Base-by-base conservation (phyloP, 1,140 invertebrate genomes). In the Uloborus diversus region DNA sequence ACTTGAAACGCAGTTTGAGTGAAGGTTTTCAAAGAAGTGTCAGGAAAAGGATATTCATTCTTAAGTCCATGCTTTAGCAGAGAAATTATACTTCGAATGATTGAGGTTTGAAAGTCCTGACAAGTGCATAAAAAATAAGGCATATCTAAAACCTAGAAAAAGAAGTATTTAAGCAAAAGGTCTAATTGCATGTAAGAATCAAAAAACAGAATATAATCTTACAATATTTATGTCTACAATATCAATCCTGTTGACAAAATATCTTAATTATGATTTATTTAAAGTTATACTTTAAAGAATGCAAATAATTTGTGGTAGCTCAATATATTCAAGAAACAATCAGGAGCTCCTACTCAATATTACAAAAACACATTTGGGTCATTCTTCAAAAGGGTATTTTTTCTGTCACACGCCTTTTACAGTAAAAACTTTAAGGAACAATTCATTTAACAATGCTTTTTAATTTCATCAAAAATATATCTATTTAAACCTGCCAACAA, bases 41-140 rank as follows among this genome's bases (percentile, higher is more conserved):
- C 4, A 23, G 71, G 71, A n/a, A 75, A 23, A 25, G 30, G 32
- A 53, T 75, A 75, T 13, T 47, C 59, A 75, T 64, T 51, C 20
- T 75, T 33, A 49, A 27, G 14, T 32, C 71, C 59, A 35, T 64
- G 59, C 14, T 75, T 13, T 7, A 53, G 20, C 27, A 75, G 64
- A 51, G 32, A 62, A 25, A 64, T 64, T 23, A 75, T 62, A 32
- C 57, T 35, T 51, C 13, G 49, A 4, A 75, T 32, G 3, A 64
- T 33, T 49, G 71, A 30, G 5, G 30, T 23, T 27, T 75, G 71
- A 75, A 75, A 64, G n/a, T 2, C 2, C 7, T 62, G 20, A 35
- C 20, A 35, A 3, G 47, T 28, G 35, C 30, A 9, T 7, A 73
- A 42, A 47, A 73, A 73, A 23, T 28, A 4, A 2, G 28, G 23